These are phyloP conservation scores for Sibirionetta formosa DNA, from an alignment of 2,797 vertebrate genomes.

Conservation along the genomic window DNA sequence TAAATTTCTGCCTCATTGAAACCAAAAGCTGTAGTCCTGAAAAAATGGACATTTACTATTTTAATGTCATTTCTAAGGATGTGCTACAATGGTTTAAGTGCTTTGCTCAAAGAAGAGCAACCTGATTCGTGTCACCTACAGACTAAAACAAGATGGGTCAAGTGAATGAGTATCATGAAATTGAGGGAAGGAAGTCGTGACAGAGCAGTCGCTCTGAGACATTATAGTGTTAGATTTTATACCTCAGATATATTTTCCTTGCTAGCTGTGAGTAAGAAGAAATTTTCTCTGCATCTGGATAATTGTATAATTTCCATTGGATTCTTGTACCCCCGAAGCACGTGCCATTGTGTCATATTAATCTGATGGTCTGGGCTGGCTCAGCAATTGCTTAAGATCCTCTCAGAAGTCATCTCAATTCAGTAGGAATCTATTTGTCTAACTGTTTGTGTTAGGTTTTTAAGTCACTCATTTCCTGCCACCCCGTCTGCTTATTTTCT, in stretches of 20 bases:
- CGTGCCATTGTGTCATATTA: neutral
- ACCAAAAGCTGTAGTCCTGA: neutral
- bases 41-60: neutral
- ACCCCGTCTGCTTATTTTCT: constrained; percentile 34
- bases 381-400: neutral
- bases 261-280: neutral
- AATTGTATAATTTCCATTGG: neutral
- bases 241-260: neutral
- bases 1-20: neutral
- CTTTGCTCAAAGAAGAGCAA: neutral
- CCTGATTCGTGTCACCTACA: neutral
- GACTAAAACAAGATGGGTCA: neutral
- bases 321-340: neutral
- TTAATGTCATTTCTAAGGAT: neutral
- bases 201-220: neutral
- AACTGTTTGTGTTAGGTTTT: constrained; percentile 16
- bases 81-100: neutral
- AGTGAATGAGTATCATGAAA: neutral
- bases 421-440: neutral
- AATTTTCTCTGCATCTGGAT: rapidly evolving
- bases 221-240: neutral
- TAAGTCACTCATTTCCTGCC: neutral
- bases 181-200: neutral
- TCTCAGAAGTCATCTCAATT: neutral
- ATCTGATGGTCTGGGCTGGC: neutral